Conservation (phyloP, 2,888 invertebrate species). For the Hypomecis punctinalis region DNA sequence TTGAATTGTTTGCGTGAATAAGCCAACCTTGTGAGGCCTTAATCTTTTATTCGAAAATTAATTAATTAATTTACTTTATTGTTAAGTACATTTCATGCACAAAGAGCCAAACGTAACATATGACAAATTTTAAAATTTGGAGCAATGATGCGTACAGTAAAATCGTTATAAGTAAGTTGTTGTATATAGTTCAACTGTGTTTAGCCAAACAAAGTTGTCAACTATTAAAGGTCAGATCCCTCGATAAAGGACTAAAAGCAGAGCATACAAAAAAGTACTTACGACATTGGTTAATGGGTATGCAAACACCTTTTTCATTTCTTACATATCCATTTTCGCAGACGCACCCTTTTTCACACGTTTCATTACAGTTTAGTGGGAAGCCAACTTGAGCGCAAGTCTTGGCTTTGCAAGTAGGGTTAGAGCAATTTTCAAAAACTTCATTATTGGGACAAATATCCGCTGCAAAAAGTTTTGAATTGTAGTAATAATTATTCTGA, state of each 20-base stretch:
- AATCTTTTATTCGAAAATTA: no score
- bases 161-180: no score
- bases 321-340: not conserved
- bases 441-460: constrained; percentile 42
- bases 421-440: constrained; percentile 40
- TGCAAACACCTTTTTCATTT: not conserved
- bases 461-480: constrained; percentile 30
- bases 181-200: no score
- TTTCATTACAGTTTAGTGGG: constrained; percentile 4
- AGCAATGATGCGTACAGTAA: no score
- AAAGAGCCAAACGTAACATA: no score
- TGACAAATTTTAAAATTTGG: no score
- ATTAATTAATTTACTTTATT: no score
- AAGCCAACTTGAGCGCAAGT: constrained; percentile 4
- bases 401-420: constrained; percentile 37
- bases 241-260: not conserved
- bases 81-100: no score
- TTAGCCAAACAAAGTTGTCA: no score
- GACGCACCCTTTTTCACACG: constrained; percentile 43
- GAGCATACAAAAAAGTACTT: not conserved
- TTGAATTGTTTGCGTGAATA: no score
- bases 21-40: no score
- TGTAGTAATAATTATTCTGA: not conserved
- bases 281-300: constrained; percentile 1
- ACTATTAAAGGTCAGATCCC: no score